Base-by-base conservation (phyloP, 2,113 vertebrate species). In the Serilophus lunatus region DNA sequence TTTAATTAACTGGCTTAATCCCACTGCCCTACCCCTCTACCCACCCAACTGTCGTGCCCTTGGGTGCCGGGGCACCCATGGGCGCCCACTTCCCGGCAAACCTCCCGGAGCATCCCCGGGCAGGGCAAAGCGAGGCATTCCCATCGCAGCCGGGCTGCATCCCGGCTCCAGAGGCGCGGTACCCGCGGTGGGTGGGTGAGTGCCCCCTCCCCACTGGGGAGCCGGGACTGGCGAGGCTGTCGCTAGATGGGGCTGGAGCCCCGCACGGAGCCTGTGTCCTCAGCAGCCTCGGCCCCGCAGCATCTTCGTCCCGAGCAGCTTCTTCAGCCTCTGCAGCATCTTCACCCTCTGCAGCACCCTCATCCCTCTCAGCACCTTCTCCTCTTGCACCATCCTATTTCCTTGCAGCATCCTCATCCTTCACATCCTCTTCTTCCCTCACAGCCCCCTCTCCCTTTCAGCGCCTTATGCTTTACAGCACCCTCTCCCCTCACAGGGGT, bases 1-100 rank as follows among this genome's bases (percentile, higher is more conserved):
- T 63, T 90, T 92, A 86, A 95, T 95, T 95, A 93, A 96, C 93
- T 72, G 93, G 54, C 93, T 96, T 94, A 90, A 94, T 92, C 74
- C 60, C 74, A 71, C 44, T 24, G 33, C 38, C 6, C 29, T 44
- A 15, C 29, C 63, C n/a, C n/a, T n/a, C n/a, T n/a, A n/a, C n/a
- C n/a, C n/a, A n/a, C n/a, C n/a, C n/a, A n/a, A n/a, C n/a, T n/a
- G n/a, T n/a, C n/a, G n/a, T n/a, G n/a, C n/a, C n/a, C n/a, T n/a
- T n/a, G n/a, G n/a, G 12, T 29, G 28, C 61, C 18, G 1, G 9
- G 18, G 20, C 56, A 77, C 64, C 64, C 70, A 2, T 16, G 83
- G 77, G 63, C 23, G 29, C 4, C 14, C 24, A 15, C 4, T 13
- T 33, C 18, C 4, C 20, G 7, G n/a, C 42, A 50, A 50, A 31